Conservation (phyloP, 1,140 invertebrate species). For the Micrasema longulum region DNA sequence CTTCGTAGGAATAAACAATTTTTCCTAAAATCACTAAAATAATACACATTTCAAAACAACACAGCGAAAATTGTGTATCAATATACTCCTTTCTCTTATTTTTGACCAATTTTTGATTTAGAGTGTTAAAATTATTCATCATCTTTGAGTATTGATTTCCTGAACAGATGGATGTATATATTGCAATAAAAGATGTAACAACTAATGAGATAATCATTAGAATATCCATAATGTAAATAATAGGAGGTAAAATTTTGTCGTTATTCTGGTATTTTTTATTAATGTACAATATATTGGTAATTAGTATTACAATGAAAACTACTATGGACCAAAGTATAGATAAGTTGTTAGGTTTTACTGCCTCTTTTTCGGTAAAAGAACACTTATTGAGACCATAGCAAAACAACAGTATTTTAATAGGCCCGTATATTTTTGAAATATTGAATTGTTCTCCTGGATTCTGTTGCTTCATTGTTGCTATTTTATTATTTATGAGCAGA, state of each 20-base stretch:
- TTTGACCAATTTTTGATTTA: conserved; percentile 14
- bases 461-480: background rate
- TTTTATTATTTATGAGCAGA: too few species aligned
- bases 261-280: conserved; percentile 1
- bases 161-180: conserved; percentile 11
- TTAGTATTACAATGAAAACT: conserved; percentile 4
- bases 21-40: background rate
- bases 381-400: conserved; percentile 13
- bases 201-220: background rate
- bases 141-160: conserved; percentile 23
- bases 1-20: background rate
- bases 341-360: conserved; percentile 1
- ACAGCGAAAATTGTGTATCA: conserved; percentile 9
- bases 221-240: conserved; percentile 18
- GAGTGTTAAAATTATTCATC: conserved; percentile 33
- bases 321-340: conserved; percentile 1
- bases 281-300: background rate
- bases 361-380: background rate
- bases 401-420: background rate
- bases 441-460: background rate
- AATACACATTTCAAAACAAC: conserved; percentile 12
- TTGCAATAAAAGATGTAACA: background rate
- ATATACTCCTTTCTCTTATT: background rate
- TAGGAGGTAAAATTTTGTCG: conserved; percentile 3
- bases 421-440: background rate